These are phyloP conservation scores for Phodopus roborovskii DNA, from an alignment of 2,113 vertebrate genomes.

Conservation along the genomic window DNA sequence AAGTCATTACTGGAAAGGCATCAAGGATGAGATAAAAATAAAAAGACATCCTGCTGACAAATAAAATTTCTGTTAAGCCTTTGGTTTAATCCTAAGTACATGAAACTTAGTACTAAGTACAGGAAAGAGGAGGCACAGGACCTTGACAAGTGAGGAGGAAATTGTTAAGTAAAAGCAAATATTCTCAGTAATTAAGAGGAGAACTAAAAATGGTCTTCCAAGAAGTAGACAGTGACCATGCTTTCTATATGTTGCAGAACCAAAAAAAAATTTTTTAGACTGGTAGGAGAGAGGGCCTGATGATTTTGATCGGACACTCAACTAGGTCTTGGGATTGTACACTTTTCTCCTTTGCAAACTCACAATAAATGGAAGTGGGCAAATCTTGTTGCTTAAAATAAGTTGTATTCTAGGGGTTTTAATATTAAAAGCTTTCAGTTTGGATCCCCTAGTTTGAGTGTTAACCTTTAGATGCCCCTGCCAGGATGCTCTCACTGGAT, in stretches of 20 bases:
- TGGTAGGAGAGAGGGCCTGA: background rate
- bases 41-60: background rate
- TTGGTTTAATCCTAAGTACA: background rate
- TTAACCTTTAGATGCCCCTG: background rate
- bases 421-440: background rate
- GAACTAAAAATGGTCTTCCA: background rate
- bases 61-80: slow-evolving; percentile 12
- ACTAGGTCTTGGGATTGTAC: background rate
- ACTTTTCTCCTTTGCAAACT: background rate
- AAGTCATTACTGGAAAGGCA: background rate
- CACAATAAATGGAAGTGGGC: background rate
- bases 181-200: background rate
- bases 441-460: background rate
- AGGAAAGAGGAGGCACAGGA: background rate
- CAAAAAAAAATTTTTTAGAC: background rate
- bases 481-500: background rate
- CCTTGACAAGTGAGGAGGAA: background rate
- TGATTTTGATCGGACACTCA: background rate
- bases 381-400: background rate
- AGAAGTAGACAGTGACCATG: background rate
- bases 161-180: background rate
- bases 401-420: background rate
- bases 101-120: no score
- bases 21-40: background rate
- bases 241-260: background rate